Evolutionary conservation across 2,888 invertebrate genomes (phyloP).

Genomic region (Drosophila cognata): DNA sequence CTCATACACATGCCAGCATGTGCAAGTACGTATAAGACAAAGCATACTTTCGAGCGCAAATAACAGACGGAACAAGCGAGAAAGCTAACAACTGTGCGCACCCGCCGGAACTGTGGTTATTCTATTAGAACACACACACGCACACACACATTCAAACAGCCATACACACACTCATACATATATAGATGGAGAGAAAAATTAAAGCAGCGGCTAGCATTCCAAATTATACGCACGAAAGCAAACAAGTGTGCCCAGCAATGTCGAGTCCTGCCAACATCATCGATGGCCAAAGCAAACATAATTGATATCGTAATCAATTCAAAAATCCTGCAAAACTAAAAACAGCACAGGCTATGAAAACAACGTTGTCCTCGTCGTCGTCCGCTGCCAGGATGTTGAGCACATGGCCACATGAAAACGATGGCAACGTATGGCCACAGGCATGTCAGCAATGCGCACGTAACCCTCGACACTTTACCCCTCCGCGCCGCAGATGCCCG

Average conservation of each 20-base stretch:
- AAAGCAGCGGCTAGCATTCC: conserved; percentile 39
- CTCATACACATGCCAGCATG: conserved; percentile 1
- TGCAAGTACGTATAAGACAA: conserved; percentile 55
- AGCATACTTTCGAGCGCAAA: conserved; percentile 79
- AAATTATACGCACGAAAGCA: conserved; percentile 77
- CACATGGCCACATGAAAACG: conserved; percentile 45
- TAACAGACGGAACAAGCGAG: conserved; percentile 66
- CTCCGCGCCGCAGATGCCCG: neutral
- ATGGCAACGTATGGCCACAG: conserved; percentile 64
- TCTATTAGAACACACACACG: conserved; percentile 66
- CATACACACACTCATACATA: conserved; percentile 20
- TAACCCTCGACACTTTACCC: conserved; percentile 46
- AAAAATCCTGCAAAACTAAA: conserved; percentile 81
- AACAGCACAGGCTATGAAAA: conserved; percentile 76
- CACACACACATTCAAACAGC: conserved; percentile 9
- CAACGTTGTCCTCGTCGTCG: conserved; percentile 35
- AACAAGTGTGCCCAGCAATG: conserved; percentile 59
- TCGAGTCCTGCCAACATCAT: conserved; percentile 46
- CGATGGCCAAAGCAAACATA: conserved; percentile 80
- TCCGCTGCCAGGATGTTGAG: conserved; percentile 25
- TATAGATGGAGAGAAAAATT: conserved; percentile 50
- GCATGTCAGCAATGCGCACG: conserved; percentile 70
- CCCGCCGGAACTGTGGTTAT: conserved; percentile 51
- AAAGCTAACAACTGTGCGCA: conserved; percentile 60
- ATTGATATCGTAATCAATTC: conserved; percentile 83